These are phyloP conservation scores for Andrena marginata DNA, from an alignment of 2,888 invertebrate species.

Conservation along the genomic window DNA sequence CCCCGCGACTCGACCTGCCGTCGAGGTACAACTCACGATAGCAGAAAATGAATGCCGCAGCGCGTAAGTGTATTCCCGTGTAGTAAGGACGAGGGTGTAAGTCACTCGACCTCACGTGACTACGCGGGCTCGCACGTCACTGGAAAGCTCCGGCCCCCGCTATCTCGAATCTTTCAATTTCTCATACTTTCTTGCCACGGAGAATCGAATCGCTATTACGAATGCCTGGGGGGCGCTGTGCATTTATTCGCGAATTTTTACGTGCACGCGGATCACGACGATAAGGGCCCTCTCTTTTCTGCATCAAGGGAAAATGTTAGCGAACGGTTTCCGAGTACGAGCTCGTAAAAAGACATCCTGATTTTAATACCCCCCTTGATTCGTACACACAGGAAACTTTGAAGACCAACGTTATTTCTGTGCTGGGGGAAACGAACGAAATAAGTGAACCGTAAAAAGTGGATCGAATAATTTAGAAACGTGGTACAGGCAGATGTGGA, in stretches of 20 bases:
- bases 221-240: slow-evolving; percentile 26
- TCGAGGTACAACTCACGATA: slow-evolving; percentile 77
- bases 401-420: not conserved
- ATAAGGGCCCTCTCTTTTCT: not conserved
- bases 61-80: slow-evolving; percentile 81
- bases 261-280: slow-evolving; percentile 16
- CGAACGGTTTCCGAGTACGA: not conserved
- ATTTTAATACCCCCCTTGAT: not conserved
- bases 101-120: slow-evolving; percentile 81
- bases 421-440: not conserved
- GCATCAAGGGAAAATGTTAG: not conserved
- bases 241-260: slow-evolving; percentile 33
- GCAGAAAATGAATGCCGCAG: slow-evolving; percentile 80
- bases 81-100: slow-evolving; percentile 74
- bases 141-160: slow-evolving; percentile 52
- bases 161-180: slow-evolving; percentile 83
- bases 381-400: not conserved
- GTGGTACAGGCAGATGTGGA: no score
- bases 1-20: slow-evolving; percentile 70
- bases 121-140: slow-evolving; percentile 71
- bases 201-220: slow-evolving; percentile 65
- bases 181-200: slow-evolving; percentile 74
- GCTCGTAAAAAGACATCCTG: slow-evolving; percentile 1
- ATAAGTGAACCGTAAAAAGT: not conserved
- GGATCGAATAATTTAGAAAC: no score